These are phyloP conservation scores for Bursaphelenchus okinawaensis DNA, from an alignment of 2,888 invertebrate genomes.

Conservation along the genomic window DNA sequence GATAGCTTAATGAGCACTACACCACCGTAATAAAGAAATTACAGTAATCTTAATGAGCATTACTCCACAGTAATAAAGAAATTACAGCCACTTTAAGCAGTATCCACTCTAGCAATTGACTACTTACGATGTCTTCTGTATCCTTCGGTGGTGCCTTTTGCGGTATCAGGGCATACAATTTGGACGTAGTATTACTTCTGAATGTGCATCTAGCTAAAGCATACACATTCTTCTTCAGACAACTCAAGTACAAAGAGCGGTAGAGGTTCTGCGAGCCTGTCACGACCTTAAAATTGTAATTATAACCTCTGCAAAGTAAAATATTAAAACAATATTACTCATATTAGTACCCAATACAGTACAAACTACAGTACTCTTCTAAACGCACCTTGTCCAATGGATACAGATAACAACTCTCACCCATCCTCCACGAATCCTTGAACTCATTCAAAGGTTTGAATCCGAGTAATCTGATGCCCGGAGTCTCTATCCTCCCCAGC, in stretches of 20 bases:
- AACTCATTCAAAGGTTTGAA: conserved; percentile 29
- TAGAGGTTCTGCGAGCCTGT: conserved; percentile 21
- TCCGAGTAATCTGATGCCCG: conserved; percentile 28
- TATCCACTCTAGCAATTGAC: too few species aligned
- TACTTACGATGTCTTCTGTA: conserved; percentile 8
- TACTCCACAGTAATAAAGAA: too few species aligned
- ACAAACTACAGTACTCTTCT: too few species aligned
- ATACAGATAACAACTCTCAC: conserved; percentile 24
- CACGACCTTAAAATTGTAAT: conserved; percentile 15
- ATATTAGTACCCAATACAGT: too few species aligned
- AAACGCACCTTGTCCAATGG: conserved; percentile 27
- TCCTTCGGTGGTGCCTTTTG: conserved; percentile 12
- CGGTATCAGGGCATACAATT: conserved; percentile 27
- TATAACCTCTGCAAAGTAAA: neutral
- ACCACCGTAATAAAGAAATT: too few species aligned
- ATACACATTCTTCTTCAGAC: conserved; percentile 25
- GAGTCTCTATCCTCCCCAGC: conserved; percentile 2
- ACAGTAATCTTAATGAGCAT: too few species aligned
- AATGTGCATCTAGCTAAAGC: conserved; percentile 26
- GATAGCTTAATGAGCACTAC: too few species aligned
- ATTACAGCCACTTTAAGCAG: too few species aligned
- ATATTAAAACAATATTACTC: too few species aligned
- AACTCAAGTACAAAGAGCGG: conserved; percentile 19
- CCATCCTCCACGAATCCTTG: conserved; percentile 30
- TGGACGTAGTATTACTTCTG: conserved; percentile 17